These are phyloP conservation scores for Tauraco hartlaubi DNA, from an alignment of 2,797 vertebrate genomes.

Conservation along the genomic window DNA sequence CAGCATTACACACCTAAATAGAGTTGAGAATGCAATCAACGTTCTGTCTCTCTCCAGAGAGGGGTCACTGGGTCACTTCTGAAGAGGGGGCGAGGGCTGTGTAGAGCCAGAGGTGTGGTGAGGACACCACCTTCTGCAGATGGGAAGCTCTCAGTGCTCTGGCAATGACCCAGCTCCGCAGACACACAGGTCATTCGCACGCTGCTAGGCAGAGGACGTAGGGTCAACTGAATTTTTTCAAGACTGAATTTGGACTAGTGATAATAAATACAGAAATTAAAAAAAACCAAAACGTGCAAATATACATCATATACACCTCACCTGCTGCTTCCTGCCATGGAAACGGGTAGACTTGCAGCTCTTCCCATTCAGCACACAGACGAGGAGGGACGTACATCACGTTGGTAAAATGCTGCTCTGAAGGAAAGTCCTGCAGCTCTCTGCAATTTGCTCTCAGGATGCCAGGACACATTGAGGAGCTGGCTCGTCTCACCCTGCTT, in stretches of 20 bases:
- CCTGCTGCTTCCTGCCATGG: not conserved
- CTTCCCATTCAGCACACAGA: not conserved
- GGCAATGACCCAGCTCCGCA: not conserved
- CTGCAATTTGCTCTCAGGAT: not conserved
- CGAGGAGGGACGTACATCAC: not conserved
- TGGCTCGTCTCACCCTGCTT: not conserved
- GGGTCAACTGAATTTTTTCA: not conserved
- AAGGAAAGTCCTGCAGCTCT: not conserved
- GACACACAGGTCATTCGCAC: not conserved
- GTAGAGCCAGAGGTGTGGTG: not conserved
- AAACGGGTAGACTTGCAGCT: not conserved
- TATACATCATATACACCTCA: too few species aligned
- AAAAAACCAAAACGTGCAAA: not conserved
- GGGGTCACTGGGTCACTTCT: not conserved
- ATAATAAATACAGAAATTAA: not conserved
- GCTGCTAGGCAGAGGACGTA: fast-evolving
- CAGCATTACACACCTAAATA: not conserved
- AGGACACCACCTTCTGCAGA: not conserved
- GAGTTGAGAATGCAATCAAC: not conserved
- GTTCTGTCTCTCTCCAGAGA: not conserved
- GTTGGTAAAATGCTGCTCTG: not conserved
- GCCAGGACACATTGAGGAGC: not conserved
- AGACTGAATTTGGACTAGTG: not conserved
- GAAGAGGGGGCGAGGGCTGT: not conserved
- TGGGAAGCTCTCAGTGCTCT: not conserved